phyloP scores from a whole-genome alignment of 2,888 invertebrate genomes.

The Trissonchulus latispiculum region DNA sequence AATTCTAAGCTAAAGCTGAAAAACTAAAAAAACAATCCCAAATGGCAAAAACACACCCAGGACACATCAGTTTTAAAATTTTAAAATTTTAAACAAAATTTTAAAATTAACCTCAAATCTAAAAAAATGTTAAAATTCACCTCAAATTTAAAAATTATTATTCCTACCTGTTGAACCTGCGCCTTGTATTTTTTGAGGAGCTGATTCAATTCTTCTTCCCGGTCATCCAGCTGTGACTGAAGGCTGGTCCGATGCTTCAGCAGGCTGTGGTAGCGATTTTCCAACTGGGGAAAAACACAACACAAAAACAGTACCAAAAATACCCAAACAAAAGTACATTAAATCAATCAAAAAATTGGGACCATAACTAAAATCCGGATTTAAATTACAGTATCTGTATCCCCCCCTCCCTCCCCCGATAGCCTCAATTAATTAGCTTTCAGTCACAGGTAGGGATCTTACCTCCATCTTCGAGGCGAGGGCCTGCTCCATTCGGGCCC shows the following conservation, averaged over 20 bases:
- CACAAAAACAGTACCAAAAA: no score
- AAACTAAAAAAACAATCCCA: neutral
- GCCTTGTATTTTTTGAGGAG: slow-evolving; percentile 84
- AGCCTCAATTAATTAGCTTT: no score
- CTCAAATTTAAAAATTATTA: no score
- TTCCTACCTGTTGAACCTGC: slow-evolving; percentile 65
- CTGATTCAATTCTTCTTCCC: slow-evolving; percentile 81
- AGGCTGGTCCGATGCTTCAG: slow-evolving; percentile 69
- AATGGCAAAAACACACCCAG: neutral
- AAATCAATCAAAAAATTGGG: no score
- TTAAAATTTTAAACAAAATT: neutral
- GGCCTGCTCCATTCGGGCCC: slow-evolving; percentile 55
- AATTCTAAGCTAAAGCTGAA: no score
- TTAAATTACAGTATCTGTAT: no score
- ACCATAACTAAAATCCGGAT: no score
- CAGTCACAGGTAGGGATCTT: no score
- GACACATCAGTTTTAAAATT: slow-evolving; percentile 4
- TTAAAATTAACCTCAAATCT: neutral
- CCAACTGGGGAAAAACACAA: no score
- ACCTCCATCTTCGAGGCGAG: slow-evolving; percentile 10
- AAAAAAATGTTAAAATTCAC: no score
- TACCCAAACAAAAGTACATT: no score
- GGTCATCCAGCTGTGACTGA: slow-evolving; percentile 75
- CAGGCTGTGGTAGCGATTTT: slow-evolving; percentile 58
- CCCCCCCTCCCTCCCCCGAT: no score